These are phyloP conservation scores for Coccyzus lansbergi DNA, from an alignment of 2,797 vertebrate species.

Conservation along the genomic window DNA sequence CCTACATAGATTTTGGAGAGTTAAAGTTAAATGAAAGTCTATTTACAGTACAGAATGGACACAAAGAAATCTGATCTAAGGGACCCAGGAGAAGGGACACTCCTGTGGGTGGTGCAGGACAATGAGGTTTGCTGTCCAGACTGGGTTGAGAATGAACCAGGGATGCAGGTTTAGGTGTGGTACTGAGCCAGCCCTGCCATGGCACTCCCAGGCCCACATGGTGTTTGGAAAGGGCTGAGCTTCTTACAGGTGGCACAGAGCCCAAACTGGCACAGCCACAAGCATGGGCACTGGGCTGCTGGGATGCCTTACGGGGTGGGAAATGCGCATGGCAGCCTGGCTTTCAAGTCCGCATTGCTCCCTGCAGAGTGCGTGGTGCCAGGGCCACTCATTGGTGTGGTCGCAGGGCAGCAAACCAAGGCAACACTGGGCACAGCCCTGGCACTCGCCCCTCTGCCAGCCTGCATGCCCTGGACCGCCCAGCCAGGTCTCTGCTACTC, in stretches of 20 bases:
- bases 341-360: too few relatives aligned
- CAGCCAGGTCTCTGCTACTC: background rate
- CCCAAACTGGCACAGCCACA: background rate
- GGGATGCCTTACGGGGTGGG: background rate
- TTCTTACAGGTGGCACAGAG: background rate
- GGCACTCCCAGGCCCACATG: background rate
- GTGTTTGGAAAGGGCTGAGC: background rate
- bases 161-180: background rate
- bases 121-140: accelerated
- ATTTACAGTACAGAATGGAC: too few relatives aligned
- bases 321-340: background rate
- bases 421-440: background rate
- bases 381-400: background rate
- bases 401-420: background rate
- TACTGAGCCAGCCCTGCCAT: background rate
- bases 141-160: background rate
- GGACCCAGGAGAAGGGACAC: background rate
- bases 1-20: background rate
- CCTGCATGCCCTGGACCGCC: background rate
- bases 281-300: accelerated
- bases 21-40: too few relatives aligned
- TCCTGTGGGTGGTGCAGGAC: background rate
- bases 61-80: too few relatives aligned
- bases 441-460: background rate
- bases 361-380: background rate